These are phyloP conservation scores for Pterostichus niger DNA, from an alignment of 2,888 invertebrate genomes.

Conservation along the genomic window DNA sequence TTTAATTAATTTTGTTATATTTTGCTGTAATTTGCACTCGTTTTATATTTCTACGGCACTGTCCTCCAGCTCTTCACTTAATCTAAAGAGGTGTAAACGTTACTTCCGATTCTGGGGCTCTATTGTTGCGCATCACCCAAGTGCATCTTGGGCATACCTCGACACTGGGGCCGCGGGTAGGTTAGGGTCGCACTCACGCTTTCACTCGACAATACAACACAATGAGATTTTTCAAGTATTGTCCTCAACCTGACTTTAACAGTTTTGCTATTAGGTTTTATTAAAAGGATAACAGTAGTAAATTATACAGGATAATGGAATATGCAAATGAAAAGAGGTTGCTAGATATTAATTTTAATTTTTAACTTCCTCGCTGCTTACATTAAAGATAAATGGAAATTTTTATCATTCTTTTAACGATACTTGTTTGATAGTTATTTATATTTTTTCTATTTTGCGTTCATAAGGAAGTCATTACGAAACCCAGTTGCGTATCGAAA, in stretches of 20 bases:
- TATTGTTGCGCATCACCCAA: conserved; percentile 6
- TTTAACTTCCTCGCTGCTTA: neutral
- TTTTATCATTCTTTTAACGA: neutral
- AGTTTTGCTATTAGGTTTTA: conserved; percentile 44
- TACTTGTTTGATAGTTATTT: too few relatives aligned
- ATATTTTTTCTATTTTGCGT: too few relatives aligned
- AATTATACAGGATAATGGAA: conserved; percentile 16
- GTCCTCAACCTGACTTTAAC: conserved; percentile 15
- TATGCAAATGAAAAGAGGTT: neutral
- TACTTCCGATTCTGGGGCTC: conserved; percentile 28
- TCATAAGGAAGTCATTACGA: too few relatives aligned
- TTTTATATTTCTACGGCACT: neutral
- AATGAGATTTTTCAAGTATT: conserved; percentile 45
- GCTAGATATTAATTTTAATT: conserved; percentile 11
- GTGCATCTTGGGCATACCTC: conserved; percentile 15
- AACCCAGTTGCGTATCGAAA: too few relatives aligned
- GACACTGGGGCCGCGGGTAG: neutral
- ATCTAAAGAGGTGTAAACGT: conserved; percentile 32
- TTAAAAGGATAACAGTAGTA: conserved; percentile 35
- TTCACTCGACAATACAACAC: conserved; percentile 2
- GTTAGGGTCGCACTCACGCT: neutral
- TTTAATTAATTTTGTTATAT: too few relatives aligned
- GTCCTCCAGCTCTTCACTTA: neutral
- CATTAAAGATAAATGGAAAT: neutral
- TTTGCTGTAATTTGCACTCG: too few relatives aligned